Conservation (phyloP, 2,113 vertebrate genomes). For the Lutjanus erythropterus region DNA sequence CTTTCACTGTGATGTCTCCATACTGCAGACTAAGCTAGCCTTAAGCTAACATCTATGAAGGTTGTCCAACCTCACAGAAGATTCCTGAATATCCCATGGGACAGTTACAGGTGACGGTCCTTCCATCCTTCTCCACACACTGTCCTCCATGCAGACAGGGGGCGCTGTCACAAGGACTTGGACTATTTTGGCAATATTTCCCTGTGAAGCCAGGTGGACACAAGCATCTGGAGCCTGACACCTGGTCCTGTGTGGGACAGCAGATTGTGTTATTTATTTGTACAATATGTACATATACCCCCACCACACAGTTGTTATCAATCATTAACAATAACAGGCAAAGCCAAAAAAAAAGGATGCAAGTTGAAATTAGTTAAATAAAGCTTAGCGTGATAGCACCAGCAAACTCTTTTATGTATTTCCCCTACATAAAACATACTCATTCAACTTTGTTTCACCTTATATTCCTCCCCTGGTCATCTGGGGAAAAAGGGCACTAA, state of each 20-base stretch:
- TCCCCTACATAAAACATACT: too few species aligned
- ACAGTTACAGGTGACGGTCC: slow-evolving; percentile 90
- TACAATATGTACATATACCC: too few species aligned
- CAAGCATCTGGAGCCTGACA: slow-evolving; percentile 91
- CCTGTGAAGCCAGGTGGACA: slow-evolving; percentile 93
- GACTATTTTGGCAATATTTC: slow-evolving; percentile 91
- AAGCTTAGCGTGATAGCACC: too few species aligned
- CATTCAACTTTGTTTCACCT: too few species aligned
- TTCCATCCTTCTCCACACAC: slow-evolving; percentile 90
- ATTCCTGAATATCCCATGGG: slow-evolving; percentile 92
- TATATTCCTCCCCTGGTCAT: too few species aligned
- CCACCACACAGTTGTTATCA: too few species aligned
- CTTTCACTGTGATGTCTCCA: background rate
- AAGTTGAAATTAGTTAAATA: too few species aligned
- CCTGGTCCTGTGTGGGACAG: slow-evolving; percentile 87
- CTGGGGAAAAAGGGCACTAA: background rate
- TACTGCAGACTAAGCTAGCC: background rate
- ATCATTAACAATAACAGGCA: too few species aligned
- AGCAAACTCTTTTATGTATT: too few species aligned
- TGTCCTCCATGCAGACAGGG: slow-evolving; percentile 95
- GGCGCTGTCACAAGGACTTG: slow-evolving; percentile 91
- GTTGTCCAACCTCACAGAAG: slow-evolving; percentile 92
- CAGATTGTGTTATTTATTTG: background rate
- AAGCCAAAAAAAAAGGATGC: too few species aligned
- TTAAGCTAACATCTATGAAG: background rate